Evolutionary conservation across 2,797 vertebrate species (phyloP).

Genomic region (Amblyopsis hoosieri): DNA sequence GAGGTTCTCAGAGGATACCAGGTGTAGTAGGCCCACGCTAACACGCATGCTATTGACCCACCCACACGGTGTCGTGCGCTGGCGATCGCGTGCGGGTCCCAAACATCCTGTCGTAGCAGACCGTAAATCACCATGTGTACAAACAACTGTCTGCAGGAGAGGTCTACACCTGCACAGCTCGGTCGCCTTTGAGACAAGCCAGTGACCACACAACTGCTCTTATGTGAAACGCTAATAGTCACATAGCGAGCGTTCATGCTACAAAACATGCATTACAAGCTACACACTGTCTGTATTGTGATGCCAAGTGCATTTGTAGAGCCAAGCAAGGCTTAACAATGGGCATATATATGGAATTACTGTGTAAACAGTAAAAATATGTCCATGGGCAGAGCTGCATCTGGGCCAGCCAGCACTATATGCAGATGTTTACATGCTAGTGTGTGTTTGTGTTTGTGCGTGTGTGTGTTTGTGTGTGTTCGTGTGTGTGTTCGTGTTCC

Average conservation of each 20-base stretch:
- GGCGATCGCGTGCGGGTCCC: constrained; percentile 82
- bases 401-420: constrained; percentile 50
- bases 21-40: neutral
- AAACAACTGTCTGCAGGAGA: constrained; percentile 84
- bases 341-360: constrained; percentile 61
- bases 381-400: constrained; percentile 55
- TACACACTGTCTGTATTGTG: constrained; percentile 41
- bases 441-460: constrained; percentile 12
- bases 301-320: constrained; percentile 55
- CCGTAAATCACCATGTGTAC: constrained; percentile 86
- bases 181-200: constrained; percentile 27
- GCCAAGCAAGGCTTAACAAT: constrained; percentile 51
- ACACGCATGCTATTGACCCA: constrained; percentile 18
- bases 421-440: neutral
- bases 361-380: constrained; percentile 61
- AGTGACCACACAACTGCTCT: constrained; percentile 18
- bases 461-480: constrained; percentile 50
- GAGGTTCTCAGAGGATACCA: neutral
- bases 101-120: constrained; percentile 88
- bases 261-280: constrained; percentile 6
- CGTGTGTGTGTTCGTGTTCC: constrained; percentile 38
- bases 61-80: constrained; percentile 65
- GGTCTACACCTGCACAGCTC: constrained; percentile 88
- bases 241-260: neutral
- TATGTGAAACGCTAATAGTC: constrained; percentile 11